Base-by-base conservation (phyloP, 2,888 invertebrate genomes). In the Polydrusus tereticollis region DNA sequence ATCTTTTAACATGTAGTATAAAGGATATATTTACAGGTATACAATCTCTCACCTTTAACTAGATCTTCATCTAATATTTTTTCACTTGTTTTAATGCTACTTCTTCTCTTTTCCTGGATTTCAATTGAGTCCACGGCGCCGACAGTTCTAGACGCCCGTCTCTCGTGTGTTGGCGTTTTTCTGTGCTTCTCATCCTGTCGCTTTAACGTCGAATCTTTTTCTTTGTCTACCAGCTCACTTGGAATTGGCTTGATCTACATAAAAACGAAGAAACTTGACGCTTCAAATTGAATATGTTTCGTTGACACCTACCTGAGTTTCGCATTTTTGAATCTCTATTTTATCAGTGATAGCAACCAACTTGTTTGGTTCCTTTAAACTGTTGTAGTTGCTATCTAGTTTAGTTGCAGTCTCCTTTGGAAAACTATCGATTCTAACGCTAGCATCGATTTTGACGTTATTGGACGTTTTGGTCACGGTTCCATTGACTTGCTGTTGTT, bases 111-210 rank as follows among this genome's bases (percentile, higher is more conserved):
- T 14, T 75, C 75, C 18, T 75, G 73, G 16, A 74, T 60, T 59
- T 75, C 75, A 26, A 75, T 69, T 5, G 72, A 70, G 41, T 71
- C 72, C 6, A 66, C 36, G 12, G 65, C 63, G 8, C 43, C 64
- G 59, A 59, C 65, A 1, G 73, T 72, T 41, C 69, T 74, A 7
- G 79, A 77, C 14, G 69, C 43, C 45, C 71, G 68, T 68, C 82
- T 76, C 59, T 82, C 81, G 68, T 80, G 81, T 5, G 79, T 79
- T 0, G 80, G 81, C 1, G 80, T 80, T 67, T 77, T 77, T 55
- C 65, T 64, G 7, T 43, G 66, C 14, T 58, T 67, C 1, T 58
- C 58, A 10, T 65, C 71, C 38, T 72, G 67, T n/a, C 69, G 36
- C 36, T 65, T 64, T 16, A 65, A 26, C 6, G 69, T 65, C 0